Conservation (phyloP, 2,797 vertebrate species). For the Bucorvus abyssinicus region DNA sequence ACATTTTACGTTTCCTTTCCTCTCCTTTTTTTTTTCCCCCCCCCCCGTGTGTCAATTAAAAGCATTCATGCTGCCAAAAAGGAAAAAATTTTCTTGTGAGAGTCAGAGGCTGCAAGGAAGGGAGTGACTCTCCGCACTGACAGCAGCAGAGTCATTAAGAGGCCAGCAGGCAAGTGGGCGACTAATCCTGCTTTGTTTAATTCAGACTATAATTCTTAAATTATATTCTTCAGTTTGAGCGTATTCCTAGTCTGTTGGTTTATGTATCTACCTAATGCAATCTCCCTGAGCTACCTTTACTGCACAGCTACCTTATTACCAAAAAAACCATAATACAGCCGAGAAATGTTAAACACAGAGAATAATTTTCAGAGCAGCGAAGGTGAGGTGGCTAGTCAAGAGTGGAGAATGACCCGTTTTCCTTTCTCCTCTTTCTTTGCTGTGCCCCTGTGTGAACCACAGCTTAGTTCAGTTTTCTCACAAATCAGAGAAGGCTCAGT, state of each 20-base stretch:
- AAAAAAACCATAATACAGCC: background rate
- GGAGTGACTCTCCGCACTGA: background rate
- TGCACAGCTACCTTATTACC: background rate
- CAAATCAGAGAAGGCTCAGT: background rate
- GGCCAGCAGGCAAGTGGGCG: background rate
- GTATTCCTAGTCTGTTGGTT: background rate
- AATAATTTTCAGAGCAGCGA: background rate
- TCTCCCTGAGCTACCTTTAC: background rate
- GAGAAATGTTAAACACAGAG: background rate
- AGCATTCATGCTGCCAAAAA: background rate
- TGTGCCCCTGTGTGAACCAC: background rate
- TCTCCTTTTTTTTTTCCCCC: too few species aligned
- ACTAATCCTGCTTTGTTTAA: background rate
- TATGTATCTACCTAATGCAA: background rate
- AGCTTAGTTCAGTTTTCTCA: background rate
- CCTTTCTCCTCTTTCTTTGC: background rate
- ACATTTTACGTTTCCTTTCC: background rate
- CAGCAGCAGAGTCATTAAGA: background rate
- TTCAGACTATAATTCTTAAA: background rate
- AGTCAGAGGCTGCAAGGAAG: background rate
- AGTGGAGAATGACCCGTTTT: background rate
- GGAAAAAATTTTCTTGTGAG: background rate
- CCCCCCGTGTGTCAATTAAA: background rate
- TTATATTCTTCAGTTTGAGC: background rate
- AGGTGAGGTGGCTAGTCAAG: background rate